A percentile compares a stretch with the other conserved stretches of the same genome.
Evolutionary conservation across 2,888 invertebrate species (phyloP).

Genomic region (Nomada fabriciana): DNA sequence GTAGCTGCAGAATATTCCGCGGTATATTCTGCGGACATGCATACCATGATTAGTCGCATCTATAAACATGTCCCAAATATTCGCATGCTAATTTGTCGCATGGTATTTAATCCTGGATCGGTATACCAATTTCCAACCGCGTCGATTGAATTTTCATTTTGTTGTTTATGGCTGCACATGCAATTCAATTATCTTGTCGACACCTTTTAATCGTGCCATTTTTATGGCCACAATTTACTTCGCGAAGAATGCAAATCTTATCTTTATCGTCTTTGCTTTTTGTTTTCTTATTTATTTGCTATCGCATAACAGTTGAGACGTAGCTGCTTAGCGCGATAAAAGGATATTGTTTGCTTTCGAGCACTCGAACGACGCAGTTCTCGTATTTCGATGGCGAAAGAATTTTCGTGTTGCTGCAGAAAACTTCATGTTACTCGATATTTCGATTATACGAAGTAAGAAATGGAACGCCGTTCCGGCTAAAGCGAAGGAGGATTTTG

Average conservation of each 20-base stretch:
- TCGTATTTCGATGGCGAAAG: neutral
- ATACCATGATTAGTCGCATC: neutral
- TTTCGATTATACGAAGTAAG: conserved; percentile 27
- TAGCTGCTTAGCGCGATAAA: too few relatives aligned
- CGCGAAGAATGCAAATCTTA: neutral
- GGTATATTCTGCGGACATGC: neutral
- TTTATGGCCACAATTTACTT: neutral
- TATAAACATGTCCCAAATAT: neutral
- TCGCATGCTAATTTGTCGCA: conserved; percentile 2
- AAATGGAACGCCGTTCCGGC: neutral
- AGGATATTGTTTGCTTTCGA: neutral
- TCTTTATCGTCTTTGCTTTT: neutral
- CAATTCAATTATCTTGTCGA: neutral
- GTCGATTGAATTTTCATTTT: neutral
- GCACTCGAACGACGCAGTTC: neutral
- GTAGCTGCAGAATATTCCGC: neutral
- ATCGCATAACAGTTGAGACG: too few relatives aligned
- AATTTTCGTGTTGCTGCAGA: neutral
- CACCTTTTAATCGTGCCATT: neutral
- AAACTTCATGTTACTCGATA: conserved; percentile 14
- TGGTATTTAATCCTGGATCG: neutral
- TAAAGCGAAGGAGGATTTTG: neutral
- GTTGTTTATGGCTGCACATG: neutral
- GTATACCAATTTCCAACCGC: conserved; percentile 6
- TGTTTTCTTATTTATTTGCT: too few relatives aligned